These are phyloP conservation scores for Venustaconcha ellipsiformis DNA, from an alignment of 1,140 invertebrate species.

Conservation along the genomic window DNA sequence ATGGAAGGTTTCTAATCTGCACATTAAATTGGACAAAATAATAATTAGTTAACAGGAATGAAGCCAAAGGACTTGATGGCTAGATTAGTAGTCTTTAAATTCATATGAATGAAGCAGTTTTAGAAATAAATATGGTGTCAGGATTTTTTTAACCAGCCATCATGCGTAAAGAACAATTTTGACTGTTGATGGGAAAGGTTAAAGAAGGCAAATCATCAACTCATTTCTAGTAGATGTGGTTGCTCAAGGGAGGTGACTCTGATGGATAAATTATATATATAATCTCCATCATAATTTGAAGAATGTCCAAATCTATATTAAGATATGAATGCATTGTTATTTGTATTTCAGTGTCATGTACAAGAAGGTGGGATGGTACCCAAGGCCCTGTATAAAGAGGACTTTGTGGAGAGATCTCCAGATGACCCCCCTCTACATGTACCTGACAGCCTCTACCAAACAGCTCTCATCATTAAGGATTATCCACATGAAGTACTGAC, in stretches of 20 bases:
- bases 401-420: conserved; percentile 73
- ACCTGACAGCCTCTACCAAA: conserved; percentile 81
- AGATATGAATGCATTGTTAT: neutral
- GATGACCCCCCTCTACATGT: conserved; percentile 74
- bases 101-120: no score
- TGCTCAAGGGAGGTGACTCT: neutral
- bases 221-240: neutral
- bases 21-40: no score
- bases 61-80: no score
- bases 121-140: no score
- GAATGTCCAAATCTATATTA: neutral
- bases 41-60: no score
- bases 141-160: no score
- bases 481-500: conserved; percentile 81
- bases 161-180: no score
- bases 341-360: conserved; percentile 78
- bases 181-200: no score
- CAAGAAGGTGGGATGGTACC: conserved; percentile 90
- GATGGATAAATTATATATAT: neutral
- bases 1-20: no score
- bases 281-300: neutral
- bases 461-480: conserved; percentile 77
- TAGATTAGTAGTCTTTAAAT: no score
- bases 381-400: conserved; percentile 86
- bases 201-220: no score